Percentiles rank a stretch among this genome's conserved stretches.
These are phyloP conservation scores for Luidia sarsii DNA, from an alignment of 53 echinoderm and acorn worm species.

Conservation along the genomic window DNA sequence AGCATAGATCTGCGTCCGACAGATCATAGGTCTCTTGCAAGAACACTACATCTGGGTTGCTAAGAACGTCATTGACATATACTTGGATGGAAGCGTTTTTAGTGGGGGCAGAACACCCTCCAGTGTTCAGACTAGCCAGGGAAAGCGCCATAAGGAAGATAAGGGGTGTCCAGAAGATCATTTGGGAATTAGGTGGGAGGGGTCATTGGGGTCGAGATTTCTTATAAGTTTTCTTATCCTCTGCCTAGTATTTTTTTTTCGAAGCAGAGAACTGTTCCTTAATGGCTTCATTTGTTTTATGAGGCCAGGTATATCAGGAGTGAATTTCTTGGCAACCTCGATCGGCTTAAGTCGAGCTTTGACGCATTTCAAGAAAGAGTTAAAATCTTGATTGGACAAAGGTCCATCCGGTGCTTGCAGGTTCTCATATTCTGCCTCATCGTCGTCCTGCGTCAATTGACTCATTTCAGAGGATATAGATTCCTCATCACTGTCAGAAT, in stretches of 20 bases:
- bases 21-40: not conserved
- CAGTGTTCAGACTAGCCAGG: not conserved
- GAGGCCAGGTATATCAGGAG: not conserved
- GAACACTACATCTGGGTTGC: not conserved
- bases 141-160: not conserved
- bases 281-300: not conserved
- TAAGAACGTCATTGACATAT: not conserved
- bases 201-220: conserved; percentile 6
- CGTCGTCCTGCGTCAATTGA: too few species aligned
- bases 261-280: not conserved
- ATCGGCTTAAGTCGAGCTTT: not conserved
- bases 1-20: not conserved
- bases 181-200: too few species aligned
- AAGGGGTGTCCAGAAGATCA: too few species aligned
- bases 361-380: not conserved
- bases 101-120: conserved; percentile 9
- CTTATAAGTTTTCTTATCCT: conserved; percentile 1
- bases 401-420: too few species aligned
- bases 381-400: not conserved
- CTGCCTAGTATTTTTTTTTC: not conserved
- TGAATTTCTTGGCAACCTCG: not conserved
- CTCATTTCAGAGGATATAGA: too few species aligned
- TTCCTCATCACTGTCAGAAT: too few species aligned
- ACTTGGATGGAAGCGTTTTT: not conserved
- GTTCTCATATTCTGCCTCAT: too few species aligned